These are phyloP conservation scores for Zootoca vivipara DNA, from an alignment of 2,113 vertebrate genomes.

Conservation along the genomic window DNA sequence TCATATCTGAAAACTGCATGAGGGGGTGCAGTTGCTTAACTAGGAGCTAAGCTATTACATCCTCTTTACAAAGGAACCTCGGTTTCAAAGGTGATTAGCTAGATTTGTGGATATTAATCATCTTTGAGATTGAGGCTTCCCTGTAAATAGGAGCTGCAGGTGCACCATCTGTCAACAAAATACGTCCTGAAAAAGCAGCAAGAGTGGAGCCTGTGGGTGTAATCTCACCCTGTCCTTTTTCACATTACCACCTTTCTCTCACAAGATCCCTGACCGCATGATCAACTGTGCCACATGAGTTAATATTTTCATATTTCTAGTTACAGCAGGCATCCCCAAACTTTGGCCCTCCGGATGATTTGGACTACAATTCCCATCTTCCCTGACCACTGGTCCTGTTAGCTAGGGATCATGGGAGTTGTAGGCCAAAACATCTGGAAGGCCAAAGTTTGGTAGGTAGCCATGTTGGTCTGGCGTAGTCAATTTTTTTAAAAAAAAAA, in stretches of 20 bases:
- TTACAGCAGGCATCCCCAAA: too few species aligned
- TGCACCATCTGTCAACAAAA: neutral
- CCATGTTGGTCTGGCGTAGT: too few species aligned
- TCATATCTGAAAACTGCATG: neutral
- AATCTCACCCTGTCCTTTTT: neutral
- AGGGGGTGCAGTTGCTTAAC: neutral
- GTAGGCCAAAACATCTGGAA: too few species aligned
- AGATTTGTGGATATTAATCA: neutral
- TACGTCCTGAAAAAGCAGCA: neutral
- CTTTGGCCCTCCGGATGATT: too few species aligned
- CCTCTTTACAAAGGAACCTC: neutral
- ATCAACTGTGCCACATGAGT: neutral
- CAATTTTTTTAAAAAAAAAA: too few species aligned
- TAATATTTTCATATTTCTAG: neutral
- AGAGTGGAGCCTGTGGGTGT: neutral
- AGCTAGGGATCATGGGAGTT: too few species aligned
- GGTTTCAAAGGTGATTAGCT: neutral
- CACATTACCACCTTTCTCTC: neutral
- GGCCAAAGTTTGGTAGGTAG: too few species aligned
- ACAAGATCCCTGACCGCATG: neutral
- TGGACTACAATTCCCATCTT: too few species aligned
- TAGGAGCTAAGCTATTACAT: neutral
- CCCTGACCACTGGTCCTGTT: too few species aligned
- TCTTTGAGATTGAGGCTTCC: too few species aligned
- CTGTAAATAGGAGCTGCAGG: neutral